Percentiles rank a stretch among this genome's conserved stretches.
Evolutionary conservation across 2,888 invertebrate genomes (phyloP).

Genomic region (Acanthacorydalis orientalis): DNA sequence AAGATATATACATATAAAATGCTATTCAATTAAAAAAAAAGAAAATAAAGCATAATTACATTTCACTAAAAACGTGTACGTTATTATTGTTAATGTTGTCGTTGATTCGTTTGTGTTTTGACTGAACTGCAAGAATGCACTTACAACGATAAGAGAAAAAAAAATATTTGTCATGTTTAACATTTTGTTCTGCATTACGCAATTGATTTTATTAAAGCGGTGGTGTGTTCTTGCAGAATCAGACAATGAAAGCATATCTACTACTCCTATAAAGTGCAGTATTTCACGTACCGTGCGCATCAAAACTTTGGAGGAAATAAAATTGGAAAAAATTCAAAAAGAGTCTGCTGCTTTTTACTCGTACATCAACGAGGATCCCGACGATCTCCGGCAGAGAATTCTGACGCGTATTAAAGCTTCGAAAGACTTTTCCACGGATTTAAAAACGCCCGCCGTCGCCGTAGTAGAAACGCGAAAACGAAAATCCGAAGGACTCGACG

Average conservation of each 20-base stretch:
- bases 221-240: conserved; percentile 61
- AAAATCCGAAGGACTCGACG: conserved; percentile 3
- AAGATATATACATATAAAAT: conserved; percentile 5
- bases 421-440: neutral
- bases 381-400: conserved; percentile 19
- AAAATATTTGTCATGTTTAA: conserved; percentile 5
- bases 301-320: conserved; percentile 51
- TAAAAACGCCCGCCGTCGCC: neutral
- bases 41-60: conserved; percentile 2
- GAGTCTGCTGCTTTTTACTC: conserved; percentile 57
- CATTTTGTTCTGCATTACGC: neutral
- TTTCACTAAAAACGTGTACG: neutral
- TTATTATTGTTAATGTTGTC: conserved; percentile 1
- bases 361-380: conserved; percentile 22
- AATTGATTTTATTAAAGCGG: conserved; percentile 1
- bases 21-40: conserved; percentile 1
- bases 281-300: conserved; percentile 25
- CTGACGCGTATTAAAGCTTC: conserved; percentile 12
- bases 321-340: conserved; percentile 50
- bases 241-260: conserved; percentile 53
- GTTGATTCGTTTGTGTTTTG: neutral
- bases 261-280: conserved; percentile 35
- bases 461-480: conserved; percentile 27
- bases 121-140: conserved; percentile 27
- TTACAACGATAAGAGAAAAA: conserved; percentile 7